A percentile compares a stretch with the other conserved stretches of the same genome.
phyloP scores from a whole-genome alignment of 2,888 invertebrate genomes.

The Caenorhabditis doughertyi region DNA sequence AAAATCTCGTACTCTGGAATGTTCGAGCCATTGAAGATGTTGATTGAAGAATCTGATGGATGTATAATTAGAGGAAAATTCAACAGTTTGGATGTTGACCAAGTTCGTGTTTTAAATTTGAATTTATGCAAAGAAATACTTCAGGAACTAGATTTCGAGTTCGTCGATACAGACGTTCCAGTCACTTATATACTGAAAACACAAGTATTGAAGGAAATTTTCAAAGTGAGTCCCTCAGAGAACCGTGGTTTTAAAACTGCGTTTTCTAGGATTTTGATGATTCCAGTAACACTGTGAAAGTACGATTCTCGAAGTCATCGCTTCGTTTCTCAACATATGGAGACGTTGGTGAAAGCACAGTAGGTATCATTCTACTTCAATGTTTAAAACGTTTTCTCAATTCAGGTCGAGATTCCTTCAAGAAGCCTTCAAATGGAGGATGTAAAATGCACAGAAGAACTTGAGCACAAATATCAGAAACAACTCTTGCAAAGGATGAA shows the following conservation, averaged over 20 bases:
- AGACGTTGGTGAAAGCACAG: slow-evolving; percentile 53
- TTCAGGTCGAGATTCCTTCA: slow-evolving; percentile 49
- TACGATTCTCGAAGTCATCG: neutral
- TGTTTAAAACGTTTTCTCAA: neutral
- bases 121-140: neutral
- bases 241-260: too few species aligned
- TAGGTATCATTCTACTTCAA: neutral
- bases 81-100: slow-evolving; percentile 53
- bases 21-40: slow-evolving; percentile 54
- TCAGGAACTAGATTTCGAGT: slow-evolving; percentile 57
- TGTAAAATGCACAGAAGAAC: slow-evolving; percentile 39
- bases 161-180: slow-evolving; percentile 27
- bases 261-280: slow-evolving; percentile 51
- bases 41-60: slow-evolving; percentile 61
- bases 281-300: slow-evolving; percentile 32
- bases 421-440: slow-evolving; percentile 56
- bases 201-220: slow-evolving; percentile 55
- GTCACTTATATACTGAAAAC: slow-evolving; percentile 53
- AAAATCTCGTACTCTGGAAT: slow-evolving; percentile 62
- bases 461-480: slow-evolving; percentile 37
- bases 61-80: slow-evolving; percentile 58
- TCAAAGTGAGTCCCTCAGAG: slow-evolving; percentile 3
- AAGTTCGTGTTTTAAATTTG: neutral
- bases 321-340: slow-evolving; percentile 49
- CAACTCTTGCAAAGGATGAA: slow-evolving; percentile 59